phyloP scores from a whole-genome alignment of 2,113 vertebrate genomes.

The Leuciscus idus region DNA sequence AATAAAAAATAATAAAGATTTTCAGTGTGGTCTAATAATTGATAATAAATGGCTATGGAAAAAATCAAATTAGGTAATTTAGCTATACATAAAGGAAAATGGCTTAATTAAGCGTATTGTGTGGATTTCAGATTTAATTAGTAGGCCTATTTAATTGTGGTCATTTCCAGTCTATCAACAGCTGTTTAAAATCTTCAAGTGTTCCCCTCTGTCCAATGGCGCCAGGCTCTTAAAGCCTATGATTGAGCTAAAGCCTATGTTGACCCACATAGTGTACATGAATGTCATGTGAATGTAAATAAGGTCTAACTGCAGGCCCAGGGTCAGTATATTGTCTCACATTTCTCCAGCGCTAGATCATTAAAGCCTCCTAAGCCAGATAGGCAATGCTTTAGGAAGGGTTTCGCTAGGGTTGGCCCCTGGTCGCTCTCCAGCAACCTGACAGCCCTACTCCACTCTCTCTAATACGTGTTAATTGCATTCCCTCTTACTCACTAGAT shows the following conservation, averaged over 20 bases:
- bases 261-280: constrained; percentile 36
- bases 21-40: not conserved
- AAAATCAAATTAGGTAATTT: constrained; percentile 57
- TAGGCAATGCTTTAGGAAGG: constrained; percentile 13
- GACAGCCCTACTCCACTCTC: constrained; percentile 71
- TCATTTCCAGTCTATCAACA: constrained; percentile 44
- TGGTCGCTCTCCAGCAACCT: constrained; percentile 63
- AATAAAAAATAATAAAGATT: not conserved
- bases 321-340: constrained; percentile 54
- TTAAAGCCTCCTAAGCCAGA: constrained; percentile 37
- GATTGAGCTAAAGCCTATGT: not conserved
- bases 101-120: not conserved
- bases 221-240: constrained; percentile 4
- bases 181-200: not conserved
- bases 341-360: constrained; percentile 54
- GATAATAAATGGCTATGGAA: constrained; percentile 52
- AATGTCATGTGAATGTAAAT: constrained; percentile 55
- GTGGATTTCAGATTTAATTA: constrained; percentile 38
- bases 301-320: constrained; percentile 34
- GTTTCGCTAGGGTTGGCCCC: not conserved
- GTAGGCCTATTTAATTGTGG: constrained; percentile 24
- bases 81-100: constrained; percentile 49
- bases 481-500: constrained; percentile 79
- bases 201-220: not conserved
- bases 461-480: constrained; percentile 83